phyloP scores from a whole-genome alignment of 2,888 invertebrate genomes.

The Limnephilus auricula region DNA sequence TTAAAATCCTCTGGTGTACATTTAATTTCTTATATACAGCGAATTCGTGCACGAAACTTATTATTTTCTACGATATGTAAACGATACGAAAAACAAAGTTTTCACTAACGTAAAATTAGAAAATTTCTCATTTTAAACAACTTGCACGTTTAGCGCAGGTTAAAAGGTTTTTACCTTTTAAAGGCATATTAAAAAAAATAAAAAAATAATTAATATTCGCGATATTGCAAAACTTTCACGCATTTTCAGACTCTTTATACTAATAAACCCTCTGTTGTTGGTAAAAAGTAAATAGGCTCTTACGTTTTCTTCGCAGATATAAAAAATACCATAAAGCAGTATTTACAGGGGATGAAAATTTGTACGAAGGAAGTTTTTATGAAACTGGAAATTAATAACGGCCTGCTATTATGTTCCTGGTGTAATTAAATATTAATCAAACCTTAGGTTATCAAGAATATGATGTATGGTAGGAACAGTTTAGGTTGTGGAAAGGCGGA shows the following conservation, averaged over 20 bases:
- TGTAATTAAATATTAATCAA: background rate
- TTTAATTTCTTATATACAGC: background rate
- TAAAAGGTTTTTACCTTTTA: too few species aligned
- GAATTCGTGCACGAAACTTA: background rate
- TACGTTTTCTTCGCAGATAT: background rate
- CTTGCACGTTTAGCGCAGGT: background rate
- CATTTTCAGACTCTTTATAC: background rate
- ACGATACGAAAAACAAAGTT: background rate
- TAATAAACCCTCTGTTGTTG: background rate
- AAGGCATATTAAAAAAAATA: background rate
- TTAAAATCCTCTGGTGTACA: slow-evolving; percentile 14
- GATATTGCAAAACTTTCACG: background rate
- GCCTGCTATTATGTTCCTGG: background rate
- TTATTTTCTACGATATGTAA: background rate
- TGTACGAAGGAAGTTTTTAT: background rate
- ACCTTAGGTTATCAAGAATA: background rate
- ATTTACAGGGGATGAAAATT: background rate
- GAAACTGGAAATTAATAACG: background rate
- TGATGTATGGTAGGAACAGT: background rate
- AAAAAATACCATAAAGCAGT: background rate
- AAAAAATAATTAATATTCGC: background rate
- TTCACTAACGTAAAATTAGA: background rate
- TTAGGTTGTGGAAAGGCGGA: background rate
- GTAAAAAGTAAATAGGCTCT: background rate
- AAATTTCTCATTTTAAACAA: background rate